Evolutionary conservation across 2,888 invertebrate genomes (phyloP), one percentile per base, ranked within the genome.

Genomic region (Ischnus inquisitorius): DNA sequence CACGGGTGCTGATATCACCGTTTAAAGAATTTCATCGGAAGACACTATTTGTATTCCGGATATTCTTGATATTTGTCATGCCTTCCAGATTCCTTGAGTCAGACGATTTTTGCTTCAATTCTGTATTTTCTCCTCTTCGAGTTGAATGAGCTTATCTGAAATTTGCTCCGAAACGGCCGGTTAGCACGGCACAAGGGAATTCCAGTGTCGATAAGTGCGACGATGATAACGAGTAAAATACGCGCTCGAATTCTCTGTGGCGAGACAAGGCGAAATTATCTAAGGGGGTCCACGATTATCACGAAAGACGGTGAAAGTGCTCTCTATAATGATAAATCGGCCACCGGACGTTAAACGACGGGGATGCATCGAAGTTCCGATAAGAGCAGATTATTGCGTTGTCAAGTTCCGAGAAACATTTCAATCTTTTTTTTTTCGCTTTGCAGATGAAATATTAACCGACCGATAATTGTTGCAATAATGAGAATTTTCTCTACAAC

Each of bases 191-290:
- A 25, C 28, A 28, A 68, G 51, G 65, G 48, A 51, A 48, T 62
- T 28, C 64, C 28, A 62, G 51, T 19, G 10, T 3, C 74, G 80
- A 84, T 78, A 81, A 81, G 72, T 72, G 22, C 68, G 57, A 72
- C 22, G 46, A 54, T 81, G 80, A 81, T 84, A 80, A 78, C 54
- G 84, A 82, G 60, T 62, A 16, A 67, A 80, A 74, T 48, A 67
- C 68, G 76, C 43, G 83, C 43, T 65, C 41, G 67, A 34, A 39
- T 48, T 3, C 6, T 6, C n/a, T 46, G 62, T 34, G 72, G 34
- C 34, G 34, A 60, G 28, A 77, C 46, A 68, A 80, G 72, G 60
- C 72, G 80, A 54, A 80, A 80, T 80, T 74, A 74, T 81, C 80
- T 57, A 46, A 78, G 74, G 57, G n/a, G 78, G 57, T 76, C 76